Conservation (phyloP, 1,140 invertebrate genomes). For the Drosophila kanapiae region DNA sequence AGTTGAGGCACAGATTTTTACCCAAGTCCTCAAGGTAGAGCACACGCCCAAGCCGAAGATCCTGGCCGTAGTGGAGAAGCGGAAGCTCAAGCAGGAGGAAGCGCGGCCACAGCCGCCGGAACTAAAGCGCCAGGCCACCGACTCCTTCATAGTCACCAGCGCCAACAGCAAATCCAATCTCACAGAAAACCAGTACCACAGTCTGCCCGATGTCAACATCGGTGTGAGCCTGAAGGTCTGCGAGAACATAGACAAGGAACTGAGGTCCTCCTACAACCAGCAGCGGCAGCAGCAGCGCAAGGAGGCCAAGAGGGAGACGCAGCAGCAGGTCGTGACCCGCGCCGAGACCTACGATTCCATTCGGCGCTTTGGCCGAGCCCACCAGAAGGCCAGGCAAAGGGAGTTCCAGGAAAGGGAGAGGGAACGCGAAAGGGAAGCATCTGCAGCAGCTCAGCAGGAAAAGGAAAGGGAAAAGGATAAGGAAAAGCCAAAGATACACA, state of each 20-base stretch:
- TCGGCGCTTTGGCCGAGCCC: constrained; percentile 76
- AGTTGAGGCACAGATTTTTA: constrained; percentile 58
- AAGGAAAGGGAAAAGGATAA: constrained; percentile 23
- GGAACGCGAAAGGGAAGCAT: constrained; percentile 46
- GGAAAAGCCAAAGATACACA: constrained; percentile 45
- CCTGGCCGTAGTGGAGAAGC: constrained; percentile 72
- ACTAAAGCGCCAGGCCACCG: constrained; percentile 59
- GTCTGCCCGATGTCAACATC: constrained; percentile 89
- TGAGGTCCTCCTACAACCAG: constrained; percentile 86
- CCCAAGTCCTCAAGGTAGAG: constrained; percentile 72
- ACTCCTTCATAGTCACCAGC: constrained; percentile 39
- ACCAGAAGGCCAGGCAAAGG: constrained; percentile 70
- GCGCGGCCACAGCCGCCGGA: constrained; percentile 32
- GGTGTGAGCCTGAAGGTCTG: constrained; percentile 88
- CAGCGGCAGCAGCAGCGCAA: constrained; percentile 74
- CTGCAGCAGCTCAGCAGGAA: constrained; percentile 28
- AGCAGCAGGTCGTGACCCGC: constrained; percentile 53
- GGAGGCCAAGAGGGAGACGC: constrained; percentile 54
- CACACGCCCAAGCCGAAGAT: constrained; percentile 78
- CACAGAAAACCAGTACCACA: constrained; percentile 89
- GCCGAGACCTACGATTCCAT: constrained; percentile 84
- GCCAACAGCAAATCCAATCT: constrained; percentile 62
- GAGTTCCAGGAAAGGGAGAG: constrained; percentile 67
- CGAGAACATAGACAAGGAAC: constrained; percentile 89
- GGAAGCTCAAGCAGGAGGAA: constrained; percentile 55